A percentile compares a stretch with the other conserved stretches of the same genome.
phyloP scores from a whole-genome alignment of 2,888 invertebrate genomes.

The Acrobasis repandana region DNA sequence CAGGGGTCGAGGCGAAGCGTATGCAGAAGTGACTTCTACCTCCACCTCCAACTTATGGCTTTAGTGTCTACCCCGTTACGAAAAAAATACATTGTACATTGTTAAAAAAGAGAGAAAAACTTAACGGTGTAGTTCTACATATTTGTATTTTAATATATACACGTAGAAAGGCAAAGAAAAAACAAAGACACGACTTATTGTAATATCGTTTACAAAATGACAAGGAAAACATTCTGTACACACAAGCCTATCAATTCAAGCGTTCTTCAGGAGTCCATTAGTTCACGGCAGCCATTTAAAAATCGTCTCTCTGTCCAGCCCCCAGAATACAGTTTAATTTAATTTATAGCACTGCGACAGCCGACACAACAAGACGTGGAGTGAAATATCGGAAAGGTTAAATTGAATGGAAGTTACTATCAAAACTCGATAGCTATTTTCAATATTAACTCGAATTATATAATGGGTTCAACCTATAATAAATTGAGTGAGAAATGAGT shows the following conservation, averaged over 20 bases:
- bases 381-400: slow-evolving; percentile 18
- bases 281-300: background rate
- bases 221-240: background rate
- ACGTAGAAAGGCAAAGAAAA: background rate
- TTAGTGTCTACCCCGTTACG: too few species aligned
- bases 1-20: too few species aligned
- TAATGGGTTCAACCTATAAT: too few species aligned
- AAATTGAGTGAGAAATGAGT: too few species aligned
- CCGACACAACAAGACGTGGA: slow-evolving; percentile 7
- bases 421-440: slow-evolving; percentile 1
- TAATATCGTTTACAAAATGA: background rate
- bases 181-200: background rate
- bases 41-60: too few species aligned
- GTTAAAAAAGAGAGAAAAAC: too few species aligned
- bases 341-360: slow-evolving; percentile 6
- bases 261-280: slow-evolving; percentile 14
- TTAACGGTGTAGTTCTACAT: too few species aligned
- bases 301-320: background rate
- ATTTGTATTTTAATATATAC: too few species aligned
- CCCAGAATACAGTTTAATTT: background rate
- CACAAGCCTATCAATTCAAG: slow-evolving; percentile 2
- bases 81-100: too few species aligned
- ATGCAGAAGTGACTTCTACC: too few species aligned
- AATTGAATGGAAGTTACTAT: slow-evolving; percentile 11
- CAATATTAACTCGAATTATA: too few species aligned